Evolutionary conservation across 92 coral and sea anemone genomes (phyloP).

Genomic region (Isaurus tuberculatus): DNA sequence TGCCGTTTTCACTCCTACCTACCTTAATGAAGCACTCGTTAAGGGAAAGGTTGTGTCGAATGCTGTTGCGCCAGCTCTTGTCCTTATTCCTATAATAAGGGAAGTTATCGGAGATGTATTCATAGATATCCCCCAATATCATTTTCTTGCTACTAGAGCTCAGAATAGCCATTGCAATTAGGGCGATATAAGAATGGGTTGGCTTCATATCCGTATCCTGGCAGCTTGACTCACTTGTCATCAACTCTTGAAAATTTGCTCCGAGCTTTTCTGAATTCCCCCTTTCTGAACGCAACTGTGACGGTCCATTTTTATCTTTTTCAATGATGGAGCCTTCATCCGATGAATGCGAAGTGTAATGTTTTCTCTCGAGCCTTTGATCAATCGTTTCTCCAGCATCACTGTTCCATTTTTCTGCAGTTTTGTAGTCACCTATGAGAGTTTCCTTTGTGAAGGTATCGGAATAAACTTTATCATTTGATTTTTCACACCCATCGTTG

Average conservation of each 20-base stretch:
- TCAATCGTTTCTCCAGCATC: slow-evolving; percentile 14
- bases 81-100: slow-evolving; percentile 97
- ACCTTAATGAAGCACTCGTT: slow-evolving; percentile 99
- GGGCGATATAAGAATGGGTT: slow-evolving; percentile 95
- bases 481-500: slow-evolving; percentile 22
- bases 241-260: slow-evolving; percentile 32
- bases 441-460: slow-evolving; percentile 22
- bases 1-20: slow-evolving; percentile 98
- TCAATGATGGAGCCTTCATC: not conserved
- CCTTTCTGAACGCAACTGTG: not conserved
- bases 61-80: slow-evolving; percentile 99
- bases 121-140: slow-evolving; percentile 96
- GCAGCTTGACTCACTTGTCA: slow-evolving; percentile 48
- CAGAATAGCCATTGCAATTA: slow-evolving; percentile 98
- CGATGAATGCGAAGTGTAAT: not conserved
- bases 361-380: not conserved
- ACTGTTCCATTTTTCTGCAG: slow-evolving; percentile 19
- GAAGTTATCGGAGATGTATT: slow-evolving; percentile 93
- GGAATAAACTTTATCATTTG: slow-evolving; percentile 16
- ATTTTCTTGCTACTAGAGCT: slow-evolving; percentile 90
- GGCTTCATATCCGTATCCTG: slow-evolving; percentile 95
- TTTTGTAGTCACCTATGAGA: not conserved
- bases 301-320: not conserved
- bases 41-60: slow-evolving; percentile 91
- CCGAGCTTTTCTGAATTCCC: slow-evolving; percentile 21